These are phyloP conservation scores for Myotis brandtii DNA, from an alignment of 2,113 vertebrate species.

Conservation along the genomic window DNA sequence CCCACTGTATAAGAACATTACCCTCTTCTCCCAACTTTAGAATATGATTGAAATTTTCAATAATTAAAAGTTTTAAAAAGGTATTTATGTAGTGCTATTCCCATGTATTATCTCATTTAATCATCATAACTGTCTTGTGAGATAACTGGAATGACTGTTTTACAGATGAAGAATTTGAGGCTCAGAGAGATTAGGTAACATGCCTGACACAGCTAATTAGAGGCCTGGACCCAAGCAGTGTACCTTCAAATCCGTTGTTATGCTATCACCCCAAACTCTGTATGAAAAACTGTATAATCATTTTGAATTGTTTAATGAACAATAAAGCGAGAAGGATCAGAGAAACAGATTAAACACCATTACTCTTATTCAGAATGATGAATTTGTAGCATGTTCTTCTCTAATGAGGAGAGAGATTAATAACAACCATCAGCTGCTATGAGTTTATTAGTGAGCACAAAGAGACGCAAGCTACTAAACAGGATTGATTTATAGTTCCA, in stretches of 20 bases:
- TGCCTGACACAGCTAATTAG: not conserved
- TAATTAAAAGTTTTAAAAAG: not conserved
- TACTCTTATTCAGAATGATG: not conserved
- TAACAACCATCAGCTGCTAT: slow-evolving; percentile 16
- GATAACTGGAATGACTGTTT: not conserved
- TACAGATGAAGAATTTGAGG: not conserved
- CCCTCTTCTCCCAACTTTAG: not conserved
- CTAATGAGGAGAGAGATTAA: slow-evolving; percentile 19
- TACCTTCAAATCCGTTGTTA: not conserved
- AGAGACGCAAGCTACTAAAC: not conserved
- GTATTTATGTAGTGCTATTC: not conserved
- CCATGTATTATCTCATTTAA: not conserved
- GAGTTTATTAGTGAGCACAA: not conserved
- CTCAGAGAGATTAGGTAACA: not conserved
- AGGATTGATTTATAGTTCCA: slow-evolving; percentile 16
- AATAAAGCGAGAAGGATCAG: not conserved
- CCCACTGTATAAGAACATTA: not conserved
- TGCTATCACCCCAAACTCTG: not conserved
- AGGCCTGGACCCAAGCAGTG: not conserved
- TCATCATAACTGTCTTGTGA: not conserved
- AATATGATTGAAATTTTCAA: not conserved
- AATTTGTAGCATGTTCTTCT: not conserved
- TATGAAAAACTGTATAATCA: not conserved
- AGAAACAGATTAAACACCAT: not conserved
- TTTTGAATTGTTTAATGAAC: not conserved